A percentile compares a stretch with the other conserved stretches of the same genome.
Conservation (phyloP, 2,888 invertebrate genomes). For the Heteromurus nitidus region DNA sequence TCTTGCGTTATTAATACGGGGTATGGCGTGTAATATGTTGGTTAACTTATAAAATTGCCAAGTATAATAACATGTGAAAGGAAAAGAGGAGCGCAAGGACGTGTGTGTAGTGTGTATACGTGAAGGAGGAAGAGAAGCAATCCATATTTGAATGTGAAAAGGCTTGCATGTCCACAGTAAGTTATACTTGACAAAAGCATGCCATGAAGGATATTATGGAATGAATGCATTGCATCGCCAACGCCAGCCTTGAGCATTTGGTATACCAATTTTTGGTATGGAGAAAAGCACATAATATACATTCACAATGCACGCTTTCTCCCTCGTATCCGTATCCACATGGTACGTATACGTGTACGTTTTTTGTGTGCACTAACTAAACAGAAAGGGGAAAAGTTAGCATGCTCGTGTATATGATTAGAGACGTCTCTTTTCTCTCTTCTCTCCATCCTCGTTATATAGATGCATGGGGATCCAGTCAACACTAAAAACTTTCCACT, state of each 20-base stretch:
- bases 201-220: not conserved
- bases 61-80: constrained; percentile 4
- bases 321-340: constrained; percentile 16
- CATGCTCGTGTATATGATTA: no score
- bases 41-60: constrained; percentile 2
- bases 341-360: constrained; percentile 3
- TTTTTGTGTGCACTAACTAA: no score
- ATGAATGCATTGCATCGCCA: not conserved
- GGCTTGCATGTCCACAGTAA: not conserved
- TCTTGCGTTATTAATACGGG: no score
- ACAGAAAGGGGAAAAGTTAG: no score
- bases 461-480: constrained; percentile 1
- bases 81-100: not conserved
- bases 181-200: not conserved
- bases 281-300: no score
- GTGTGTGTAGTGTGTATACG: not conserved
- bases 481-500: constrained; percentile 42
- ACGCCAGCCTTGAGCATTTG: constrained; percentile 16
- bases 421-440: not conserved
- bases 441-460: not conserved
- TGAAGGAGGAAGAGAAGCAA: constrained; percentile 2
- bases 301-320: no score
- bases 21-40: no score
- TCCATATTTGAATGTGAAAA: constrained; percentile 20
- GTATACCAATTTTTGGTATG: no score